Evolutionary conservation across 2,888 invertebrate species (phyloP).

Genomic region (Hydrotaea cyrtoneurina): DNA sequence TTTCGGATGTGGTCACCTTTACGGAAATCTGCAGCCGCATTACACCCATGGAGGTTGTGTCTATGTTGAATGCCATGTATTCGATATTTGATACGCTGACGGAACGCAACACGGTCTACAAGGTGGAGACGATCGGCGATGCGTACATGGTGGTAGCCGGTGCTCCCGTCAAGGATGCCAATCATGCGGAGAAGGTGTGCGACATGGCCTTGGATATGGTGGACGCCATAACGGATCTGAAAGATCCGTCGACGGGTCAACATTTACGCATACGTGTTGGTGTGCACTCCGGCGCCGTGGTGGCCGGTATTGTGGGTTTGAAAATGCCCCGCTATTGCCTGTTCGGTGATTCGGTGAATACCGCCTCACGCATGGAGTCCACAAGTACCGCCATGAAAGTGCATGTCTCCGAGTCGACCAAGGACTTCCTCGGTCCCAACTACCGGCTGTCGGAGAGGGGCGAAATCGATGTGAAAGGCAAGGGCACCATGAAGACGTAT

Average conservation of each 20-base stretch:
- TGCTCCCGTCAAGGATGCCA: slow-evolving; percentile 93
- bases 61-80: slow-evolving; percentile 98
- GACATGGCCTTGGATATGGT: slow-evolving; percentile 99
- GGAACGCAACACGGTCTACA: slow-evolving; percentile 95
- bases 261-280: slow-evolving; percentile 92
- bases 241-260: slow-evolving; percentile 94
- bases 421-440: slow-evolving; percentile 86
- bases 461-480: slow-evolving; percentile 94
- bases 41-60: slow-evolving; percentile 98
- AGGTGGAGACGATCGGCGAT: slow-evolving; percentile 99
- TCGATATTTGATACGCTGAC: slow-evolving; percentile 97
- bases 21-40: slow-evolving; percentile 98
- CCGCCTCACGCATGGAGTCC: slow-evolving; percentile 95
- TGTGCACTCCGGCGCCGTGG: slow-evolving; percentile 94
- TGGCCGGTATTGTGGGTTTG: slow-evolving; percentile 95
- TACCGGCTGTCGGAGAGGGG: slow-evolving; percentile 90
- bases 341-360: slow-evolving; percentile 95
- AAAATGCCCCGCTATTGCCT: slow-evolving; percentile 89
- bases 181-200: slow-evolving; percentile 95
- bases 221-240: slow-evolving; percentile 93
- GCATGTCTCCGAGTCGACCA: slow-evolving; percentile 95
- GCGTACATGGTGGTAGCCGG: slow-evolving; percentile 99
- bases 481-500: slow-evolving; percentile 94
- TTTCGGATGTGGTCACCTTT: slow-evolving; percentile 98
- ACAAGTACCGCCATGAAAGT: slow-evolving; percentile 96